Conservation (phyloP, 2,797 vertebrate genomes). For the Parambassis ranga region DNA sequence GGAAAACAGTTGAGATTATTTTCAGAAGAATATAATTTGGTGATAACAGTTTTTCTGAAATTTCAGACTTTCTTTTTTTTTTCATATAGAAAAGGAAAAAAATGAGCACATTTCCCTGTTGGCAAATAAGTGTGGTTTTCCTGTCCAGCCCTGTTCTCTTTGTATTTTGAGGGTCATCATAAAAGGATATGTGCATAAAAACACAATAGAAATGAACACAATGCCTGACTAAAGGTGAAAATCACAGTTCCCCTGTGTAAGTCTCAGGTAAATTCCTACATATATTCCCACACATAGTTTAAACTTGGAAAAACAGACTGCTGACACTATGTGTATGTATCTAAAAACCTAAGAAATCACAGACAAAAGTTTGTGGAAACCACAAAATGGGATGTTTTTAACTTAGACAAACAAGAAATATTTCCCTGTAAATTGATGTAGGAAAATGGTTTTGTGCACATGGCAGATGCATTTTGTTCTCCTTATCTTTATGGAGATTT, state of each 20-base stretch:
- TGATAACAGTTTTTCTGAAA: too few relatives aligned
- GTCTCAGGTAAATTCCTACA: slow-evolving; percentile 42
- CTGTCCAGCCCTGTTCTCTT: slow-evolving; percentile 68
- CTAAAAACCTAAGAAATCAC: not conserved
- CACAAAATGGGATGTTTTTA: too few relatives aligned
- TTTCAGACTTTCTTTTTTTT: not conserved
- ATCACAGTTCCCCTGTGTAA: slow-evolving; percentile 60
- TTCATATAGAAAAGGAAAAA: not conserved
- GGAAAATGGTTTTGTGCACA: not conserved
- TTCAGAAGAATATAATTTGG: too few relatives aligned
- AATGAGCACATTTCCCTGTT: slow-evolving; percentile 71
- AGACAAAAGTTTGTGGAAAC: not conserved
- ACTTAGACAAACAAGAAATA: too few relatives aligned
- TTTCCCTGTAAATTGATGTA: not conserved
- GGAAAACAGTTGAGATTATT: too few relatives aligned
- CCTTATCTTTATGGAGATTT: not conserved
- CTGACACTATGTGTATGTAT: not conserved
- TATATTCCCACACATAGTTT: slow-evolving; percentile 58
- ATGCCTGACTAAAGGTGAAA: slow-evolving; percentile 69
- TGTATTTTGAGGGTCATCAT: slow-evolving; percentile 76
- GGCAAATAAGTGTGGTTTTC: slow-evolving; percentile 75
- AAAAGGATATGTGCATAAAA: slow-evolving; percentile 67
- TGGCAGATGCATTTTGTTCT: not conserved
- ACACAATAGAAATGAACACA: slow-evolving; percentile 80
- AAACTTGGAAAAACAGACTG: slow-evolving; percentile 26